Evolutionary conservation across 2,113 vertebrate species (phyloP).

Genomic region (Scortum barcoo): DNA sequence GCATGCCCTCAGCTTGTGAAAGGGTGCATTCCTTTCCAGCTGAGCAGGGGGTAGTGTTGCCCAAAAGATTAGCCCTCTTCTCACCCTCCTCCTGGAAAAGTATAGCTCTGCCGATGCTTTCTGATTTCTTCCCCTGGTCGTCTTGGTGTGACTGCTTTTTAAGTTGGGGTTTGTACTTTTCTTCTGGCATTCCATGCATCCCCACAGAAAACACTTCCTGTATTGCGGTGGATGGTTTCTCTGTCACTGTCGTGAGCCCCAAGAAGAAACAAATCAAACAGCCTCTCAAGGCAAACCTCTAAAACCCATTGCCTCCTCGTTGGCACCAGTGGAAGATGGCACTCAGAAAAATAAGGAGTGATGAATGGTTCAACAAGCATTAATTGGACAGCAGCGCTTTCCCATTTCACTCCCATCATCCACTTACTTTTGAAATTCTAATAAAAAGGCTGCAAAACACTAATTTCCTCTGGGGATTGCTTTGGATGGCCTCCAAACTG

Average conservation of each 20-base stretch:
- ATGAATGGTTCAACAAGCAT: slow-evolving; percentile 22
- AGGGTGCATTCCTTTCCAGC: slow-evolving; percentile 70
- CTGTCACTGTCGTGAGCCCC: slow-evolving; percentile 32
- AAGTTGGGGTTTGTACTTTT: slow-evolving; percentile 70
- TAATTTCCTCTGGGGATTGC: slow-evolving; percentile 42
- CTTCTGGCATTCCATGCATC: slow-evolving; percentile 76
- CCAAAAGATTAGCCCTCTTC: slow-evolving; percentile 61
- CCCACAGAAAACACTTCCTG: slow-evolving; percentile 83
- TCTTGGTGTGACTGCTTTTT: slow-evolving; percentile 64
- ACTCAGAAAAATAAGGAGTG: slow-evolving; percentile 4
- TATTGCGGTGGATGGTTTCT: slow-evolving; percentile 26
- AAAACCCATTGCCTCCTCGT: not conserved
- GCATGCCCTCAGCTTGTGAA: slow-evolving; percentile 63
- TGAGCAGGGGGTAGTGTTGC: slow-evolving; percentile 58
- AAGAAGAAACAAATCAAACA: slow-evolving; percentile 34
- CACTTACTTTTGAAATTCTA: slow-evolving; percentile 53
- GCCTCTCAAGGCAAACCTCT: slow-evolving; percentile 8
- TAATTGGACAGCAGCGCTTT: slow-evolving; percentile 39
- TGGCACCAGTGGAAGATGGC: slow-evolving; percentile 3
- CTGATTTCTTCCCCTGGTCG: slow-evolving; percentile 51
- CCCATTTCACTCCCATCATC: slow-evolving; percentile 39
- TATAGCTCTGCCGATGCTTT: slow-evolving; percentile 27
- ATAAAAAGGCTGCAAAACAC: slow-evolving; percentile 57
- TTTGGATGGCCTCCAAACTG: slow-evolving; percentile 25
- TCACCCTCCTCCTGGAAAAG: slow-evolving; percentile 50